These are phyloP conservation scores for Danionella dracula DNA, from an alignment of 2,797 vertebrate species.

Conservation along the genomic window DNA sequence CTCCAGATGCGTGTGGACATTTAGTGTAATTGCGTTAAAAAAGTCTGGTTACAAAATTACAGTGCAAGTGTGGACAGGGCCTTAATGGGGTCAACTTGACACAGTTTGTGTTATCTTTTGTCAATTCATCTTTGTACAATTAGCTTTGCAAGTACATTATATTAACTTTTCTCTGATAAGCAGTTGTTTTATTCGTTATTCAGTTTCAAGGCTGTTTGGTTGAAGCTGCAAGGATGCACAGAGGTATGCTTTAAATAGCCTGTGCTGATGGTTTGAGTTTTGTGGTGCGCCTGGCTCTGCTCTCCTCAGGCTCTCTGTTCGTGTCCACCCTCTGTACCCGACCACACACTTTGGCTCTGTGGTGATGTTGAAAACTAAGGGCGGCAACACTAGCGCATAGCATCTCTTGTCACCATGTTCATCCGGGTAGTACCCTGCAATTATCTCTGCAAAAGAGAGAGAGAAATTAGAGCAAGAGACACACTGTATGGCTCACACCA, in stretches of 20 bases:
- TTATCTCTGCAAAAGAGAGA: slow-evolving; percentile 54
- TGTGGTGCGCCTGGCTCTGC: slow-evolving; percentile 30
- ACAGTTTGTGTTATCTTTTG: too few species aligned
- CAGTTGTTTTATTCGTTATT: slow-evolving; percentile 7
- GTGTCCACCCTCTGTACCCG: slow-evolving; percentile 45
- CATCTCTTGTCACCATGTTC: slow-evolving; percentile 54
- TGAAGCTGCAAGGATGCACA: slow-evolving; percentile 29
- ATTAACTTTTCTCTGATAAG: not conserved
- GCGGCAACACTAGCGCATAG: slow-evolving; percentile 62
- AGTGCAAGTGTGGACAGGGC: too few species aligned
- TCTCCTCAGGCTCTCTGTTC: slow-evolving; percentile 15
- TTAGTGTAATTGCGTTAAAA: too few species aligned
- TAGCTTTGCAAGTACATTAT: not conserved
- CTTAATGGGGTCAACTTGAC: too few species aligned
- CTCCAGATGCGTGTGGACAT: too few species aligned
- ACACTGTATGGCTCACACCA: slow-evolving; percentile 19
- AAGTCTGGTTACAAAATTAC: too few species aligned
- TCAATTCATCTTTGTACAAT: too few species aligned
- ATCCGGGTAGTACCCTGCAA: slow-evolving; percentile 64
- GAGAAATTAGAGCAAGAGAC: slow-evolving; percentile 15
- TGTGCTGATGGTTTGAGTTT: slow-evolving; percentile 24
- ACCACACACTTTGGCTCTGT: slow-evolving; percentile 48
- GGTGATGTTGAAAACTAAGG: slow-evolving; percentile 60
- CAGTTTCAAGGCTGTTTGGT: slow-evolving; percentile 17
- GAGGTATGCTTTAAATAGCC: slow-evolving; percentile 34